phyloP scores from a whole-genome alignment of 2,113 vertebrate species.

The Cichladusa arquata region DNA sequence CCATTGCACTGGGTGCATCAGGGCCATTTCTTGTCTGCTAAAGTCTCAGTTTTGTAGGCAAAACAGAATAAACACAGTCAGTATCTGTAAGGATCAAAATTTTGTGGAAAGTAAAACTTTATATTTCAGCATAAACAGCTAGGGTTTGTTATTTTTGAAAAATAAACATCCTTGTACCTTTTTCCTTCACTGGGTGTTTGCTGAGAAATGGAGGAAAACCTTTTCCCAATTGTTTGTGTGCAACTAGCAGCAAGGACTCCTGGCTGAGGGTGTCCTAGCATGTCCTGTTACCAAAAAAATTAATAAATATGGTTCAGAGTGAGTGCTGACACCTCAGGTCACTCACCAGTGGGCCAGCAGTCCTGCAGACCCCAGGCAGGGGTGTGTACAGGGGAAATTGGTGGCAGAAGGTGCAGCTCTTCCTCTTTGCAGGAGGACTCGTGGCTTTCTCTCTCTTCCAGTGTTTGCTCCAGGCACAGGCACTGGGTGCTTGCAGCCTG shows the following conservation, averaged over 20 bases:
- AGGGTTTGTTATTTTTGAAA: not conserved
- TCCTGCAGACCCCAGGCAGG: not conserved
- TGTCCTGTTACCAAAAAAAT: not conserved
- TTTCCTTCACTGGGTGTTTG: not conserved
- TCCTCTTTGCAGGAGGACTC: not conserved
- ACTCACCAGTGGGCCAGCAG: not conserved
- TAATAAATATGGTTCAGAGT: not conserved
- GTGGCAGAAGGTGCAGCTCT: not conserved
- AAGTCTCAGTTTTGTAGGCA: not conserved
- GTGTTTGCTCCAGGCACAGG: not conserved
- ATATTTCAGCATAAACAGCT: not conserved
- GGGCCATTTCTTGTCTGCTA: not conserved
- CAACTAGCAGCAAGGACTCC: not conserved
- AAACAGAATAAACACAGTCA: not conserved
- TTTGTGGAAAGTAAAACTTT: not conserved
- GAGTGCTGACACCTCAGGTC: not conserved
- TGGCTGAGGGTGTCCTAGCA: not conserved
- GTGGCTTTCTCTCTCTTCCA: not conserved
- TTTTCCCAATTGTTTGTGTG: accelerated
- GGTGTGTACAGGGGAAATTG: no score
- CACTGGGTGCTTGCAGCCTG: not conserved
- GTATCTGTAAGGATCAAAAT: not conserved
- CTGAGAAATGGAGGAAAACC: not conserved
- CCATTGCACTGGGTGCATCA: no score
- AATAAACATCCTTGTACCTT: not conserved